Percentiles rank a stretch among this genome's conserved stretches.
phyloP scores from a whole-genome alignment of 2,797 vertebrate species.

The Rhincodon typus region DNA sequence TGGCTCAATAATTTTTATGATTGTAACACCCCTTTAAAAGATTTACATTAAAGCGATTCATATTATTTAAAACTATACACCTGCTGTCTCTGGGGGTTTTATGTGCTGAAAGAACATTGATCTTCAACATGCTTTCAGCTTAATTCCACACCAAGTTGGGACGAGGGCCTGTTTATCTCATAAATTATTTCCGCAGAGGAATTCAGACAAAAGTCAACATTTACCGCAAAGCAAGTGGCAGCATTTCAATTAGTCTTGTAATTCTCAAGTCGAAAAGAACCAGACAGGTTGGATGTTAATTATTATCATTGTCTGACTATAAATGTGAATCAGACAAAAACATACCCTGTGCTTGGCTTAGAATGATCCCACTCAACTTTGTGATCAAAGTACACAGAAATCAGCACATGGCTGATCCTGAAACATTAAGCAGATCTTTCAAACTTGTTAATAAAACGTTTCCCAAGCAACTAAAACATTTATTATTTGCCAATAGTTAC shows the following conservation, averaged over 20 bases:
- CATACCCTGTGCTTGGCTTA: not conserved
- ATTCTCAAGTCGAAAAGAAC: not conserved
- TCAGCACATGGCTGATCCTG: not conserved
- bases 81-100: too few species aligned
- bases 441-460: not conserved
- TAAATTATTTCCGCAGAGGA: not conserved
- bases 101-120: not conserved
- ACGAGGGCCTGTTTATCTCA: not conserved
- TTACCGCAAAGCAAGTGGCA: not conserved
- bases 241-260: not conserved
- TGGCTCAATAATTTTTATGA: not conserved
- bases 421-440: conserved; percentile 1
- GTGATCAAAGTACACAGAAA: not conserved
- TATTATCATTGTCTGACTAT: conserved; percentile 22
- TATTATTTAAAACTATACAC: not conserved
- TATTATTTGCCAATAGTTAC: not conserved
- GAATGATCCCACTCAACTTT: not conserved
- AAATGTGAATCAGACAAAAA: conserved; percentile 21
- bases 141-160: not conserved
- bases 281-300: conserved; percentile 24
- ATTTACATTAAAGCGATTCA: not conserved
- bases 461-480: not conserved
- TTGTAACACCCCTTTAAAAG: not conserved
- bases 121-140: not conserved
- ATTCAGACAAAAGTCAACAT: not conserved